phyloP scores from a whole-genome alignment of 2,797 vertebrate species.

The Sylvia borin region DNA sequence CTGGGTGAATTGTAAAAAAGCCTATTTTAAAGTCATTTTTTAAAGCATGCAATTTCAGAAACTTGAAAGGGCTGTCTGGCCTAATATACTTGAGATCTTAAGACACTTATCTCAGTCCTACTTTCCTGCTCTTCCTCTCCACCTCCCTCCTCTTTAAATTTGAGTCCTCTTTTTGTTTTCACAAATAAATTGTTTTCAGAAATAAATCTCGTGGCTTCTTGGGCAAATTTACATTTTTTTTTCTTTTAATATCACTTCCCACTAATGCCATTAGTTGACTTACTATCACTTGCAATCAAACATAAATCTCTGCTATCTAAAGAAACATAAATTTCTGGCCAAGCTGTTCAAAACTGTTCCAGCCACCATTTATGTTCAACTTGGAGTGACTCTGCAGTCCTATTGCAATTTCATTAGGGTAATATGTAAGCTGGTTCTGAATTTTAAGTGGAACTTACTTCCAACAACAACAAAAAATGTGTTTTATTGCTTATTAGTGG shows the following conservation, averaged over 20 bases:
- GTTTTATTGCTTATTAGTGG: background rate
- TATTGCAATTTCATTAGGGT: background rate
- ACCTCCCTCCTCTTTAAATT: background rate
- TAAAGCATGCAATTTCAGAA: slow-evolving; percentile 12
- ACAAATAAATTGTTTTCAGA: slow-evolving; percentile 18
- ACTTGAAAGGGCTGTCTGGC: slow-evolving; percentile 34
- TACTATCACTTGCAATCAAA: background rate
- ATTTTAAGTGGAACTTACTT: background rate
- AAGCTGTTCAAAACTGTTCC: background rate
- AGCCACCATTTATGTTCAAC: background rate
- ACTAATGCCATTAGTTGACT: background rate
- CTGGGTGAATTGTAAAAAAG: background rate
- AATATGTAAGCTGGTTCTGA: background rate
- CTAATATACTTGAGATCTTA: background rate
- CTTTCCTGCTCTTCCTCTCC: background rate
- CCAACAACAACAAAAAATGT: background rate
- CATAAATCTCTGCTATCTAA: background rate
- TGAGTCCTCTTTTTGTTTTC: background rate
- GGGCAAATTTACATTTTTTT: background rate
- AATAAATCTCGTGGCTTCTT: background rate
- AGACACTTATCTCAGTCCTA: background rate
- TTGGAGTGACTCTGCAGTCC: background rate
- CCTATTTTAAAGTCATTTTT: background rate
- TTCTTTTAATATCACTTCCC: background rate
- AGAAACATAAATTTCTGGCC: background rate